A percentile compares a stretch with the other conserved stretches of the same genome.
These are phyloP conservation scores for Sminthopsis crassicaudata DNA, from an alignment of 2,113 vertebrate genomes.

Conservation along the genomic window DNA sequence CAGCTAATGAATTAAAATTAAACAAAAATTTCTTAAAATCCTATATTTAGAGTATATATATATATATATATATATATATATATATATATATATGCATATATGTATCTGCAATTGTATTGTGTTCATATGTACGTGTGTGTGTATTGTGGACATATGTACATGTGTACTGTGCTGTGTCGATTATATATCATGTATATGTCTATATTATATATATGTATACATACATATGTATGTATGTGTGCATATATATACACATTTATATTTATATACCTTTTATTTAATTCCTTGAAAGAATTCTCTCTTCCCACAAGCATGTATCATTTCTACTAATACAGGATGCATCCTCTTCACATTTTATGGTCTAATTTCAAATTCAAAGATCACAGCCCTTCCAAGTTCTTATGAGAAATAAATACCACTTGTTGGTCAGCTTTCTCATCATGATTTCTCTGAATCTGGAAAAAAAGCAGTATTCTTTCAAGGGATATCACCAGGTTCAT, in stretches of 20 bases:
- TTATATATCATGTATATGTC: too few relatives aligned
- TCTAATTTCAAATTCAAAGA: not conserved
- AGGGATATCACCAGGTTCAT: not conserved
- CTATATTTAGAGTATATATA: too few relatives aligned
- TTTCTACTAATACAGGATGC: not conserved
- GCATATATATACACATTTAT: not conserved
- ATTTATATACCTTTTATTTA: not conserved
- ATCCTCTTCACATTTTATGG: not conserved
- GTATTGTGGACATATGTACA: too few relatives aligned
- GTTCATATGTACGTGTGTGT: too few relatives aligned
- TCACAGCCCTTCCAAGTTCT: not conserved
- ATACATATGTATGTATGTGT: not conserved
- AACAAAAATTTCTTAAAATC: too few relatives aligned
- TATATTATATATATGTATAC: too few relatives aligned
- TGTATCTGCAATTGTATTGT: too few relatives aligned
- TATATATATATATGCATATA: too few relatives aligned
- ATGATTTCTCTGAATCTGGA: not conserved
- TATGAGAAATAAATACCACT: not conserved
- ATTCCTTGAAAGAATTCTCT: not conserved
- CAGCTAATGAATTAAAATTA: too few relatives aligned
- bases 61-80: too few relatives aligned
- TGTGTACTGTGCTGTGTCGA: too few relatives aligned
- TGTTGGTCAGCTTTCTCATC: not conserved
- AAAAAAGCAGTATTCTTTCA: not conserved
- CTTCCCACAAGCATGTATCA: not conserved